Conservation (phyloP, 1,140 invertebrate species). For the Pomacea maculata region DNA sequence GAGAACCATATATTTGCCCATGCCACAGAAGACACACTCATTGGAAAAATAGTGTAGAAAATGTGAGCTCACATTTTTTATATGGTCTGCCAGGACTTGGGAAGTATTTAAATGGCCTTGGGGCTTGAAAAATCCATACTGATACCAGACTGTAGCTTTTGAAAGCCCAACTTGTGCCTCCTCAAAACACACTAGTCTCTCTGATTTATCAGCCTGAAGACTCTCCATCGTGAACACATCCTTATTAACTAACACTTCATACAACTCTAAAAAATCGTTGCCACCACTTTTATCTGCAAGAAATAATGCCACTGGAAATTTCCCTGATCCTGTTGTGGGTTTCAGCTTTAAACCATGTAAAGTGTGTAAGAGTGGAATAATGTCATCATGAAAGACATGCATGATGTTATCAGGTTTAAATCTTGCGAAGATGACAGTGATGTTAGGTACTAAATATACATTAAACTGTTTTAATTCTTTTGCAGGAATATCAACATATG, state of each 20-base stretch:
- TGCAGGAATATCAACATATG: conserved; percentile 53
- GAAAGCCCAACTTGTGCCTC: conserved; percentile 62
- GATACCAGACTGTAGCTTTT: conserved; percentile 67
- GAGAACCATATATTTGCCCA: conserved; percentile 53
- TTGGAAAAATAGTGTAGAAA: conserved; percentile 34
- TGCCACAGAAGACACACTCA: conserved; percentile 23
- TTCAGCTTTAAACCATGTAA: conserved; percentile 43
- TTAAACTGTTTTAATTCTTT: conserved; percentile 26
- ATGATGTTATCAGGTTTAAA: conserved; percentile 72
- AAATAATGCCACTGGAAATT: conserved; percentile 34
- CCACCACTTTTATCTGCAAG: conserved; percentile 45
- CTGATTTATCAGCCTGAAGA: conserved; percentile 19
- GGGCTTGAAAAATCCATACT: conserved; percentile 68
- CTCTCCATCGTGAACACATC: conserved; percentile 24
- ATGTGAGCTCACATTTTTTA: conserved; percentile 37
- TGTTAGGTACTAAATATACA: conserved; percentile 32
- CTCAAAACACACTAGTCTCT: conserved; percentile 63
- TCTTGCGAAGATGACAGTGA: conserved; percentile 56
- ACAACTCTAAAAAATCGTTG: conserved; percentile 47
- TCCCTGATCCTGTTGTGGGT: not conserved
- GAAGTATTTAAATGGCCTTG: conserved; percentile 63
- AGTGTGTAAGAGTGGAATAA: conserved; percentile 67
- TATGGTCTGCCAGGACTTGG: conserved; percentile 31
- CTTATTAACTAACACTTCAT: conserved; percentile 43
- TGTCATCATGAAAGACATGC: conserved; percentile 72